Conservation (phyloP, 2,888 invertebrate genomes). For the Xanthia icteritia region DNA sequence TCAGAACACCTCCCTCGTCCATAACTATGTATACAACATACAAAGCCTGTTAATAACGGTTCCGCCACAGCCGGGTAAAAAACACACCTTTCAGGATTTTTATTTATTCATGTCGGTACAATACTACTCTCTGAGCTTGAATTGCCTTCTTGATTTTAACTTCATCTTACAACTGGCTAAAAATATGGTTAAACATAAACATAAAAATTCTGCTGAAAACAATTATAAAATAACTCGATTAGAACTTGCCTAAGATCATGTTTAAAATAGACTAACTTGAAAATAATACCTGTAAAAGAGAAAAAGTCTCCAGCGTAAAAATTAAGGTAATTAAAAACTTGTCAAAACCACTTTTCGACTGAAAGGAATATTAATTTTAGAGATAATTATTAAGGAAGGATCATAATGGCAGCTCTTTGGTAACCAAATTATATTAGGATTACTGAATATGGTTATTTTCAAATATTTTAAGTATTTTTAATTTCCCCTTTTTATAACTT, state of each 20-base stretch:
- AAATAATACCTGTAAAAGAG: conserved; percentile 1
- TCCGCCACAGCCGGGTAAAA: background rate
- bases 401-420: background rate
- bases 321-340: conserved; percentile 12
- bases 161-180: background rate
- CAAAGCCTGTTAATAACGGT: too few species aligned
- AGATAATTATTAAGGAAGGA: conserved; percentile 4
- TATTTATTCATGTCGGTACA: background rate
- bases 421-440: conserved; percentile 17
- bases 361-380: conserved; percentile 11
- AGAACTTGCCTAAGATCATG: background rate
- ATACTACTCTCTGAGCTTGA: background rate
- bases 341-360: background rate
- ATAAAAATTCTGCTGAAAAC: background rate
- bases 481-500: background rate
- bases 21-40: too few species aligned
- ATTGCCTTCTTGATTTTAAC: background rate
- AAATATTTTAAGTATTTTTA: background rate
- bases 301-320: conserved; percentile 1
- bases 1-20: too few species aligned
- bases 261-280: conserved; percentile 11
- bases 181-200: too few species aligned
- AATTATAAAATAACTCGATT: background rate
- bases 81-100: background rate
- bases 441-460: background rate